Conservation (phyloP, 2,797 vertebrate genomes). For the Basileuterus tristriatus region DNA sequence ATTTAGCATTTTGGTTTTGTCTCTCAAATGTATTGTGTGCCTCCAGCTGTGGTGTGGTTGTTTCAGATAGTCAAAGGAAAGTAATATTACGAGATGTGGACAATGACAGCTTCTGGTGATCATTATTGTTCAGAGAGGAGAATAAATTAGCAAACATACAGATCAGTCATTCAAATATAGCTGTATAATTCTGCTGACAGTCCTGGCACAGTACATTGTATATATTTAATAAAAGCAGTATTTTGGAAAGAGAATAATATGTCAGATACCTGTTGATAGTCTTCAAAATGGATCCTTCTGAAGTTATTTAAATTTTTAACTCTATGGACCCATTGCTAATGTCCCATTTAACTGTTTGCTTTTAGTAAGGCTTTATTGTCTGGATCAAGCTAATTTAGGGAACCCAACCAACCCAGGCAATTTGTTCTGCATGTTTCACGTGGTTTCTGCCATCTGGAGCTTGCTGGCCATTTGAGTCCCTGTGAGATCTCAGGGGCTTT, state of each 20-base stretch:
- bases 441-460: not conserved
- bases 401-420: not conserved
- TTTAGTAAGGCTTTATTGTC: not conserved
- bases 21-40: not conserved
- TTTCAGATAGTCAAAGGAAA: not conserved
- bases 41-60: not conserved
- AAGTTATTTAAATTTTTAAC: not conserved
- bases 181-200: not conserved
- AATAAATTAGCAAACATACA: not conserved
- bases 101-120: not conserved
- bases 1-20: not conserved
- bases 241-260: not conserved
- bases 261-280: not conserved
- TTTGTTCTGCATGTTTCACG: not conserved
- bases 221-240: not conserved
- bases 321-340: not conserved
- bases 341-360: not conserved
- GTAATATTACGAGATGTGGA: not conserved
- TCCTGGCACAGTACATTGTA: not conserved
- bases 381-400: not conserved
- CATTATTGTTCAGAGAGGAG: not conserved
- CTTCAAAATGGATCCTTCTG: not conserved
- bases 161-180: not conserved
- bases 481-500: not conserved
- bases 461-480: not conserved